These are phyloP conservation scores for Micromesistius poutassou DNA, from an alignment of 2,797 vertebrate species.

Conservation along the genomic window DNA sequence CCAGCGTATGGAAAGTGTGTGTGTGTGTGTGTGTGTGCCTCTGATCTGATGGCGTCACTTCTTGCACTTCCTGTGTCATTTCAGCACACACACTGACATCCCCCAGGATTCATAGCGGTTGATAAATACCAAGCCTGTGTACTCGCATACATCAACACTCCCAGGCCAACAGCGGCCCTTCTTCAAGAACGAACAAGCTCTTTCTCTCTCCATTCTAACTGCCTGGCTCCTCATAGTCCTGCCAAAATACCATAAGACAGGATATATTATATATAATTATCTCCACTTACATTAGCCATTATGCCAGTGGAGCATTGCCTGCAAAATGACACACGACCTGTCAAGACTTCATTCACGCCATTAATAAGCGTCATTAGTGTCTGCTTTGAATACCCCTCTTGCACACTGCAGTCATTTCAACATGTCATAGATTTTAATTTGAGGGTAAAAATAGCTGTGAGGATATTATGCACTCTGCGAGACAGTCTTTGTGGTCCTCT, in stretches of 20 bases:
- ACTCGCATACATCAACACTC: constrained; percentile 25
- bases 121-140: not conserved
- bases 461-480: constrained; percentile 85
- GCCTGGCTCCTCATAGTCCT: constrained; percentile 90
- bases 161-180: constrained; percentile 41
- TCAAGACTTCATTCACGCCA: constrained; percentile 97
- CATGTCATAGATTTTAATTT: constrained; percentile 99
- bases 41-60: too few relatives aligned
- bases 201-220: constrained; percentile 80
- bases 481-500: constrained; percentile 82
- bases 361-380: constrained; percentile 99
- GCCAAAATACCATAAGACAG: constrained; percentile 99
- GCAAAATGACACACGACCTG: constrained; percentile 97
- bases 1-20: not conserved
- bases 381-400: constrained; percentile 99
- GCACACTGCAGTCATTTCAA: constrained; percentile 99
- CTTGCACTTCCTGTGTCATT: not conserved
- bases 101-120: too few relatives aligned
- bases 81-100: not conserved
- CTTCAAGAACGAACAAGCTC: constrained; percentile 68
- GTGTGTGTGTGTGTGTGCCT: too few relatives aligned
- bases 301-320: constrained; percentile 92
- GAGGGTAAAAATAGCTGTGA: constrained; percentile 98
- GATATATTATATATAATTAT: constrained; percentile 98
- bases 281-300: constrained; percentile 97